Evolutionary conservation across 2,888 invertebrate species (phyloP).

Genomic region (Cryptocephalus primarius): DNA sequence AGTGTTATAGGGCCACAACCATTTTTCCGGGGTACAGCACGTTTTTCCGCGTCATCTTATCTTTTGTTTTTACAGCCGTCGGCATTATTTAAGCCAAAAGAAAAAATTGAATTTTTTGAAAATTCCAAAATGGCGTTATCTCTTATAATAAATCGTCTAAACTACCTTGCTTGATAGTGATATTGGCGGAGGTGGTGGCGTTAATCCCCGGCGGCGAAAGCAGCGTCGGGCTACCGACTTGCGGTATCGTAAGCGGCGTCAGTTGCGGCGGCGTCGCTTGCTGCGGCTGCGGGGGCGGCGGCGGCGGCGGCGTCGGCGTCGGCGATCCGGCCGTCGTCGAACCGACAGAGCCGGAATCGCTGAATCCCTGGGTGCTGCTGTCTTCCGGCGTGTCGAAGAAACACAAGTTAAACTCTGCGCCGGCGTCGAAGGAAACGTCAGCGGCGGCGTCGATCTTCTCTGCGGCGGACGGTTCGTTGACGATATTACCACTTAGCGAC

Average conservation of each 20-base stretch:
- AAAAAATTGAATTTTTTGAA: no score
- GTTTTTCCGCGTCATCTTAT: no score
- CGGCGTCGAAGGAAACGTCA: slow-evolving; percentile 62
- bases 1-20: no score
- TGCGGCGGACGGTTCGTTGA: slow-evolving; percentile 46
- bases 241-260: slow-evolving; percentile 8
- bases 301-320: slow-evolving; percentile 1
- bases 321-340: slow-evolving; percentile 35
- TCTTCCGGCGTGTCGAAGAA: slow-evolving; percentile 61
- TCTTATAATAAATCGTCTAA: no score
- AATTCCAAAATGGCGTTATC: no score
- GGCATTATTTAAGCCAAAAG: no score
- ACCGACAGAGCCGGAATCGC: slow-evolving; percentile 56
- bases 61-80: no score
- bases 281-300: slow-evolving; percentile 6
- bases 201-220: slow-evolving; percentile 29
- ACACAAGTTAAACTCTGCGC: slow-evolving; percentile 68
- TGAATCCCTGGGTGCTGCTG: slow-evolving; percentile 55
- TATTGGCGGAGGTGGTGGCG: slow-evolving; percentile 21
- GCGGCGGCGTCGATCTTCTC: slow-evolving; percentile 46
- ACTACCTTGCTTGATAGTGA: slow-evolving; percentile 34
- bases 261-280: slow-evolving; percentile 6
- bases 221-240: slow-evolving; percentile 20
- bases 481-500: slow-evolving; percentile 51
- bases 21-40: no score